Evolutionary conservation across 2,888 invertebrate species (phyloP).

Genomic region (Furcula furcula): DNA sequence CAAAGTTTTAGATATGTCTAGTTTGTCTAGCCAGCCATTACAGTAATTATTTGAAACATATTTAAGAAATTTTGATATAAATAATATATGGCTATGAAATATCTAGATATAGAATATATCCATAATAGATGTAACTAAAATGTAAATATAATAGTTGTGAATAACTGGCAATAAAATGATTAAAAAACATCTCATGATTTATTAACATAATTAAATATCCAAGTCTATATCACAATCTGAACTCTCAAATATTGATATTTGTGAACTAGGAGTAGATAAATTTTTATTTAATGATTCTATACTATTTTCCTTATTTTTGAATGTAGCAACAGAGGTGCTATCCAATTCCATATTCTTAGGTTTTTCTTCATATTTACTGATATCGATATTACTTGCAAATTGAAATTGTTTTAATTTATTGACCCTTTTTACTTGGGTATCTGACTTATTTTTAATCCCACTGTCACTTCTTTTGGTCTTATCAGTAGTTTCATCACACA

Average conservation of each 20-base stretch:
- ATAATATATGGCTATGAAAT: no score
- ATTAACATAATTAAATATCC: slow-evolving; percentile 56
- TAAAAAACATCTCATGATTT: slow-evolving; percentile 1
- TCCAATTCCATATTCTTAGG: slow-evolving; percentile 11
- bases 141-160: no score
- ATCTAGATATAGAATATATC: no score
- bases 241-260: slow-evolving; percentile 76
- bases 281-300: slow-evolving; percentile 26
- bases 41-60: no score
- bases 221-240: slow-evolving; percentile 78
- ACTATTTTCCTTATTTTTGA: slow-evolving; percentile 28
- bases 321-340: slow-evolving; percentile 28
- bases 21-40: no score
- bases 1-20: no score
- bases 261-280: slow-evolving; percentile 44
- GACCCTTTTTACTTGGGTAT: slow-evolving; percentile 14
- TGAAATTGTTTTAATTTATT: slow-evolving; percentile 63
- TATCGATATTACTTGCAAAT: slow-evolving; percentile 51
- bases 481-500: neutral
- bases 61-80: no score
- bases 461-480: neutral
- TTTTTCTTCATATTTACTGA: slow-evolving; percentile 53
- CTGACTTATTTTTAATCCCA: neutral
- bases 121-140: no score
- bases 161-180: no score